A percentile compares a stretch with the other conserved stretches of the same genome.
phyloP scores from a whole-genome alignment of 2,113 vertebrate genomes.

The Sebastes fasciatus region DNA sequence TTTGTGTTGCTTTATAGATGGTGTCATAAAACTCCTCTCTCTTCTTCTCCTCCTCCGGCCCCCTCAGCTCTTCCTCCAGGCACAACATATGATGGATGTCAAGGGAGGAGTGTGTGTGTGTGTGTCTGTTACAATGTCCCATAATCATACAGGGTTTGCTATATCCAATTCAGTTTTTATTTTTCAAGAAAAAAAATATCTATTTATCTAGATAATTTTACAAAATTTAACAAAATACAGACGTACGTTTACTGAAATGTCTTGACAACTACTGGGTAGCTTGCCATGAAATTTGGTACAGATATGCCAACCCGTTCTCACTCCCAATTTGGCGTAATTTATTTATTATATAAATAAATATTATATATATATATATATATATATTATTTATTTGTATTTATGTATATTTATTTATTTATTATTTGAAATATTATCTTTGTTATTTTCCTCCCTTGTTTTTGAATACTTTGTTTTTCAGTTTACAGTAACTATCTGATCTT shows the following conservation, averaged over 20 bases:
- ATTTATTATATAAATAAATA: no score
- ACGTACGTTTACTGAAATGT: neutral
- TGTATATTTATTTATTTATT: no score
- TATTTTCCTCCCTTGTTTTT: no score
- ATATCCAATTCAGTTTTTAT: neutral
- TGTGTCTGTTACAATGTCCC: slow-evolving; percentile 4
- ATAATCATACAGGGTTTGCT: neutral
- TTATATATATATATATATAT: no score
- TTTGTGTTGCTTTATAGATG: slow-evolving; percentile 53
- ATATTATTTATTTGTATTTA: no score
- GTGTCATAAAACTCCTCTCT: slow-evolving; percentile 37
- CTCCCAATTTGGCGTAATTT: no score
- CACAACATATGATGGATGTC: neutral
- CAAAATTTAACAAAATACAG: no score
- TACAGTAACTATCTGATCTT: no score
- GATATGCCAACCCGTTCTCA: no score
- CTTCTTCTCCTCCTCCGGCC: slow-evolving; percentile 4
- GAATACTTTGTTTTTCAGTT: no score
- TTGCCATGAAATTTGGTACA: neutral
- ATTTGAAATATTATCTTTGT: no score
- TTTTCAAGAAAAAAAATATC: neutral
- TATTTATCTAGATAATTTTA: neutral
- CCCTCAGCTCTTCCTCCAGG: slow-evolving; percentile 28
- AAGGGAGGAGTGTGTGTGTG: neutral
- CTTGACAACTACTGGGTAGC: neutral